Percentiles rank a stretch among this genome's conserved stretches.
These are phyloP conservation scores for Pseudorhombus dupliciocellatus DNA, from an alignment of 2,113 vertebrate species.

Conservation along the genomic window DNA sequence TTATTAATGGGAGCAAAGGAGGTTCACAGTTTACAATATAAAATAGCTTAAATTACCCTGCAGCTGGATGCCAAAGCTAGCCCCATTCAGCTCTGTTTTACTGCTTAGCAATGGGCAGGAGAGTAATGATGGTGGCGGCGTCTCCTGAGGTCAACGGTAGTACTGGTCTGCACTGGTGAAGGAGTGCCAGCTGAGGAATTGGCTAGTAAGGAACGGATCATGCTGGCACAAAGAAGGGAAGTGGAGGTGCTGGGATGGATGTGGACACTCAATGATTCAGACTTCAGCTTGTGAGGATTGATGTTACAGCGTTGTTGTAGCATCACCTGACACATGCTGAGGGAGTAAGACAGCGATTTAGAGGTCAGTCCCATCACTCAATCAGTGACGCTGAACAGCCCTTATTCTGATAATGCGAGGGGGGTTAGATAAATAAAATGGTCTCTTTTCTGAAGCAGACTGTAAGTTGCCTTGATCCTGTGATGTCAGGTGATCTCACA, in stretches of 20 bases:
- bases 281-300: background rate
- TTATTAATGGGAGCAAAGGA: no score
- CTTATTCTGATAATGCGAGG: background rate
- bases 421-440: background rate
- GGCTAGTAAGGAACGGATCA: constrained; percentile 39
- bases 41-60: background rate
- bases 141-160: background rate
- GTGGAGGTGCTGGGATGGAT: constrained; percentile 4
- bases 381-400: background rate
- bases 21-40: no score
- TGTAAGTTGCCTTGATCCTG: background rate
- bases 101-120: background rate
- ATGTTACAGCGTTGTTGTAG: background rate
- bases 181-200: constrained; percentile 66
- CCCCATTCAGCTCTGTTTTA: background rate
- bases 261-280: constrained; percentile 10
- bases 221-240: constrained; percentile 18
- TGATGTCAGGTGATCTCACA: constrained; percentile 28
- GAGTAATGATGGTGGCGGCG: background rate
- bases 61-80: background rate
- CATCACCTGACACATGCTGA: background rate
- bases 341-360: background rate
- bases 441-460: background rate
- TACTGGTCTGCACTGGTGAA: constrained; percentile 22
- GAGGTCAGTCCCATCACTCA: background rate